Base-by-base conservation (phyloP, 1,140 invertebrate genomes). In the Rhagoletis zephyria region DNA sequence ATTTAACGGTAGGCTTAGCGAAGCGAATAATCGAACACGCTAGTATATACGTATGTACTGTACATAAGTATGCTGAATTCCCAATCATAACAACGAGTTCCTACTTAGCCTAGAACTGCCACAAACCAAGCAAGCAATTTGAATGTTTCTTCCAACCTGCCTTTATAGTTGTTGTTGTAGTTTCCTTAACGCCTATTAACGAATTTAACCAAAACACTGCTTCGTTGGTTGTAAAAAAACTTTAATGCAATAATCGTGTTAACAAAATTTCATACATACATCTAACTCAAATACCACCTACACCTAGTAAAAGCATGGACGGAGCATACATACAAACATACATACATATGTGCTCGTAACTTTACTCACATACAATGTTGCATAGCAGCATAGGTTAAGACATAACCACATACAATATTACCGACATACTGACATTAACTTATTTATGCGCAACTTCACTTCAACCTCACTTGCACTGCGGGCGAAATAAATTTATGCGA, bases 211-310 rank as follows among this genome's bases (percentile, higher is more conserved):
- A 56, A 48, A 81, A 81, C 19, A 81, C n/a, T 9, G 48, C 74
- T 19, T 2, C 51, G 48, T 10, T 30, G 19, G 70, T 14, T 5
- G 42, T 45, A 74, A 51, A 6, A 56, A 56, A 74, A 40, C 1
- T 81, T 59, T 81, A 81, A 81, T 81, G 74, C 74, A 81, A 59
- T 81, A 81, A 59, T 81, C 74, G 74, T 81, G 48, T 81, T 56
- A 81, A 51, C 40, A 81, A 81, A 81, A 30, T 56, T 81, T 81
- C 74, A 81, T 81, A 30, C 74, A 56, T 81, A n/a, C 61, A 56
- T 63, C 59, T 81, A 81, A 56, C 74, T 81, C 48, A 81, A 81
- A 56, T 81, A n/a, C 74, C 74, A 81, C 74, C 74, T 81, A 81
- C 74, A 81, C 74, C 74, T 48, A 48, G 6, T n/a, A 81, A 30